Base-by-base conservation (phyloP, 2,113 vertebrate species). In the Scytalopus superciliaris region DNA sequence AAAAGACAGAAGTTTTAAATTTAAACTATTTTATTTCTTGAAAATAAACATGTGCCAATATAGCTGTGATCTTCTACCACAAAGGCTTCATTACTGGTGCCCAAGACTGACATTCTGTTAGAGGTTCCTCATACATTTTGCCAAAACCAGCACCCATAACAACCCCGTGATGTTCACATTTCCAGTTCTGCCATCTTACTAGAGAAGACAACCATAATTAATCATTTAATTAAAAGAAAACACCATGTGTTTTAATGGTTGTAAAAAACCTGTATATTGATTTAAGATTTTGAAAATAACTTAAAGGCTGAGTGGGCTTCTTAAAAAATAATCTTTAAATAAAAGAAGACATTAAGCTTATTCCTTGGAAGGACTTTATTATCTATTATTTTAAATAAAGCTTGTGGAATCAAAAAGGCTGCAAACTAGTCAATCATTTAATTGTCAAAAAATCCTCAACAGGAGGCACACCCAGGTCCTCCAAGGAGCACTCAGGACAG, bases 1-100 rank as follows among this genome's bases (percentile, higher is more conserved):
- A 50, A 96, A 94, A 56, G 21, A 69, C 30, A 82, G 27, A 81
- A 68, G 35, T 31, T 59, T 91, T 72, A 81, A 40, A 70, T 55
- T 27, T 23, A 78, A 62, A 7, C 22, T 62, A 3, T n/a, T 87
- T 86, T 23, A 39, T 68, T 74, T 59, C 59, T 69, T 53, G 14
- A 60, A 83, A 88, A 42, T 24, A 83, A 62, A 62, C 62, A 45
- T 12, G 18, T 30, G 67, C 17, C 56, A 56, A 91, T 91, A 13
- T n/a, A 25, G 9, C 9, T 50, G 30, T n/a, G 53, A 90, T 40
- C 14, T 49, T 73, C 40, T 74, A 10, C 44, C 39, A 40, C 0
- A 0, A 10, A 39, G 9, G 24, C 23, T 47, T n/a, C 81, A 75
- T 37, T 84, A 63, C 0, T 33, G 42, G 39, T 24, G 7, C 16